Percentiles rank a stretch among this genome's conserved stretches.
Evolutionary conservation across 2,797 vertebrate species (phyloP).

Genomic region (Esox lucius): DNA sequence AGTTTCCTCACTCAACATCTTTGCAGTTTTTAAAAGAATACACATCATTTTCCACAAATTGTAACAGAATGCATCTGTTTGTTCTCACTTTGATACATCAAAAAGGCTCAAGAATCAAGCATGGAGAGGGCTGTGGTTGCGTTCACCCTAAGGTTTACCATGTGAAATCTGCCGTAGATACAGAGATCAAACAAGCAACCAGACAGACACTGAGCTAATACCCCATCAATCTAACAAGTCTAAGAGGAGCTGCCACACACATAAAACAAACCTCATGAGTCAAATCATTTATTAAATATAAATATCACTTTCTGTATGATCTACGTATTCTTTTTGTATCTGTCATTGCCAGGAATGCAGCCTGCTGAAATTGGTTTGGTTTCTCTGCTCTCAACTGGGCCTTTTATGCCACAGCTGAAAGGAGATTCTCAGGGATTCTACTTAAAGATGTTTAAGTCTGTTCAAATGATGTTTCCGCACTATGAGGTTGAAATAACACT

Average conservation of each 20-base stretch:
- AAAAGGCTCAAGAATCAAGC: neutral
- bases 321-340: slow-evolving; percentile 22
- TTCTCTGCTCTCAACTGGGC: slow-evolving; percentile 16
- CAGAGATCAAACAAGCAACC: neutral
- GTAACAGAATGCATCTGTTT: neutral
- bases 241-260: neutral
- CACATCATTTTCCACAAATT: neutral
- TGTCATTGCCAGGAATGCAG: slow-evolving; percentile 2
- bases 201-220: neutral
- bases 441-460: neutral
- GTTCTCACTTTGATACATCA: slow-evolving; percentile 13
- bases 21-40: slow-evolving; percentile 21
- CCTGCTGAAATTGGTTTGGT: neutral
- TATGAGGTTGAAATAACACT: too few relatives aligned
- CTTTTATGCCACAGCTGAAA: slow-evolving; percentile 38
- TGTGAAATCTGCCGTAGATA: neutral
- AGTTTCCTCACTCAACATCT: slow-evolving; percentile 33
- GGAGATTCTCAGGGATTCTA: slow-evolving; percentile 17
- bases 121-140: neutral
- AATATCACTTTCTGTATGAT: slow-evolving; percentile 5
- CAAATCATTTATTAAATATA: slow-evolving; percentile 19
- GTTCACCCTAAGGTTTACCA: neutral
- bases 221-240: slow-evolving; percentile 9
- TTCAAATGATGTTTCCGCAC: neutral
- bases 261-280: slow-evolving; percentile 8